Base-by-base conservation (phyloP, 2,888 invertebrate genomes). In the Sinopyrophorus schimmeli region DNA sequence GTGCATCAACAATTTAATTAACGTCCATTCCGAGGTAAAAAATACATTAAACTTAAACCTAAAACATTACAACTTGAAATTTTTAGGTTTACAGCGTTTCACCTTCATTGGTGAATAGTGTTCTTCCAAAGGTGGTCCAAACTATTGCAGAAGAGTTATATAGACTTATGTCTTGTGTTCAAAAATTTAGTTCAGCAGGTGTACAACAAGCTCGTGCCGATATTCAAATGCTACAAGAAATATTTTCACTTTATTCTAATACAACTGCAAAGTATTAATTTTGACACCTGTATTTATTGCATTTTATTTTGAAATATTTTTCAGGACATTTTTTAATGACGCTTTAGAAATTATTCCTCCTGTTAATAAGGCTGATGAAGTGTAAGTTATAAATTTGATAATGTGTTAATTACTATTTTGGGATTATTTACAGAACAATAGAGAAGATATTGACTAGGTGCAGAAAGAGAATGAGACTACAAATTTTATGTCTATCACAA, bases 131-230 rank as follows among this genome's bases (percentile, higher is more conserved):
- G 62, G 89, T 96, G 58, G 87, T 94, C 28, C 90, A 94, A 77
- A 92, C 90, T 0, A 90, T 96, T 47, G 89, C 91, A 55, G 94
- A 96, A 75, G 96, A 97, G 76, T 76, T 96, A 53, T 87, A 91
- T 26, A 80, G 96, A 6, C 79, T 97, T 6, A 89, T 92, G 77
- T 84, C 86, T 21, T 89, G 90, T 69, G 87, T 88, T 6, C 78
- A 79, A 50, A 78, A 80, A 53, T 87, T 87, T 63, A 83, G 82
- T 68, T 77, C 78, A 57, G 77, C 82, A 44, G 87, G 89, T 28
- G 83, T 84, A 37, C 79, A 86, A 66, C 89, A 91, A 76, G 92
- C 92, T 12, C 80, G 84, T 21, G 82, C 90, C 4, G 95, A 91
- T 65, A 80, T 90, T 47, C 76, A 77, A 26, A 80, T 86, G 7